These are phyloP conservation scores for Dicycla oo DNA, from an alignment of 2,888 invertebrate species.

Conservation along the genomic window DNA sequence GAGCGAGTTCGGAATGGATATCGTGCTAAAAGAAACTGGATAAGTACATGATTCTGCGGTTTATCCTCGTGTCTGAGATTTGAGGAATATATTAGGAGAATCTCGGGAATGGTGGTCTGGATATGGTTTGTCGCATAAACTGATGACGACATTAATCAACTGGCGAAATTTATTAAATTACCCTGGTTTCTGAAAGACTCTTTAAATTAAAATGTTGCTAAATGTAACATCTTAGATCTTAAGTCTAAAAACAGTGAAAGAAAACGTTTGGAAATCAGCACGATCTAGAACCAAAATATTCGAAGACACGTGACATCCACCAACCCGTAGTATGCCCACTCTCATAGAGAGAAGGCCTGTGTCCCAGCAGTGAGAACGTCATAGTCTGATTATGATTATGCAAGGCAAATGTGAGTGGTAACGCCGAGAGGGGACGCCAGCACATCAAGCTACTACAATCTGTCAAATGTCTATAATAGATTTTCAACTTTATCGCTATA, in stretches of 20 bases:
- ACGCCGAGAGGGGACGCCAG: no score
- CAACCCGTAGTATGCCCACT: not conserved
- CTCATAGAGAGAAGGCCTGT: not conserved
- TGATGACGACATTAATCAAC: not conserved
- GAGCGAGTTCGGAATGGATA: constrained; percentile 29
- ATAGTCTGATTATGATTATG: no score
- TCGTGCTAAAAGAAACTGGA: constrained; percentile 16
- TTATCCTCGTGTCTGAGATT: constrained; percentile 20
- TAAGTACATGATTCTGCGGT: constrained; percentile 28
- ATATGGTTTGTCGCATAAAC: constrained; percentile 11
- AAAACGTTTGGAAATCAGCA: not conserved
- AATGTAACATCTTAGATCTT: not conserved
- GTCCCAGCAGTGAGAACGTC: not conserved
- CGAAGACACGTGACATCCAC: no score
- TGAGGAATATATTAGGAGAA: constrained; percentile 21
- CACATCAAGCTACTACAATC: no score
- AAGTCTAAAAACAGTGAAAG: not conserved
- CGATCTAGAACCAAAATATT: no score
- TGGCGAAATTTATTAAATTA: not conserved
- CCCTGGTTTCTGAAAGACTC: not conserved
- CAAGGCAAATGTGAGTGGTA: no score
- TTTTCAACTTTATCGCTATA: no score
- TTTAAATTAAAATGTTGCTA: not conserved
- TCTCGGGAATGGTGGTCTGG: not conserved
- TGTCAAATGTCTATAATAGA: no score